Evolutionary conservation across 2,113 vertebrate genomes (phyloP).

Genomic region (Nothobranchius furzeri): DNA sequence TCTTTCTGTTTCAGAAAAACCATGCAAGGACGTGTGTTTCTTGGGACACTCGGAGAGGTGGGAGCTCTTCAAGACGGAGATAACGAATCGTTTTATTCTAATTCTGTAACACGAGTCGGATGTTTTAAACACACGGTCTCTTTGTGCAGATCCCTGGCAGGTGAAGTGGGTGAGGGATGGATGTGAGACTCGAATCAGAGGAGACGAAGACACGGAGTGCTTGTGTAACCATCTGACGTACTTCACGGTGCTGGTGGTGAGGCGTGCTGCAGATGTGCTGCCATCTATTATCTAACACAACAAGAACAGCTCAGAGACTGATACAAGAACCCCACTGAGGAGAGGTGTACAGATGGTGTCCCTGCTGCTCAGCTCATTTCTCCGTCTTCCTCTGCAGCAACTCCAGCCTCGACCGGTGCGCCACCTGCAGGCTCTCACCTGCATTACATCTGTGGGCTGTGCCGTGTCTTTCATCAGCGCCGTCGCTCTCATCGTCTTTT

Average conservation of each 20-base stretch:
- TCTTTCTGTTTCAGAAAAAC: slow-evolving; percentile 54
- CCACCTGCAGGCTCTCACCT: slow-evolving; percentile 72
- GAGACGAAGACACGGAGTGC: slow-evolving; percentile 63
- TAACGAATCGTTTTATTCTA: not conserved
- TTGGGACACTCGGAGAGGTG: slow-evolving; percentile 77
- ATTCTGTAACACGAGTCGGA: not conserved
- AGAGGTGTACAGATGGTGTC: no score
- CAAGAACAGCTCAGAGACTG: not conserved
- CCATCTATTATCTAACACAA: not conserved
- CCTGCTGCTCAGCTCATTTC: not conserved
- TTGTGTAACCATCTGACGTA: slow-evolving; percentile 79
- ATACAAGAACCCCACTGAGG: no score
- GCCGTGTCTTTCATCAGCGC: slow-evolving; percentile 73
- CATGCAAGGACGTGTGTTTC: slow-evolving; percentile 70
- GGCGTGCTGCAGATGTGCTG: slow-evolving; percentile 10
- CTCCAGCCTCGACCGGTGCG: slow-evolving; percentile 58
- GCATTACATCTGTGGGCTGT: slow-evolving; percentile 74
- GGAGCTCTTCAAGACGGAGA: not conserved
- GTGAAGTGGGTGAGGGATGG: slow-evolving; percentile 68
- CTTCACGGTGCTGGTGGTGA: slow-evolving; percentile 80
- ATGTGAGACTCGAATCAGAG: slow-evolving; percentile 51
- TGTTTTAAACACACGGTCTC: not conserved
- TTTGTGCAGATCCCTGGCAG: slow-evolving; percentile 60
- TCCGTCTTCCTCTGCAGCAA: slow-evolving; percentile 54
- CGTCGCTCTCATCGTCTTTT: slow-evolving; percentile 60